Evolutionary conservation across 2,797 vertebrate genomes (phyloP).

Genomic region (Trichosurus vulpecula): DNA sequence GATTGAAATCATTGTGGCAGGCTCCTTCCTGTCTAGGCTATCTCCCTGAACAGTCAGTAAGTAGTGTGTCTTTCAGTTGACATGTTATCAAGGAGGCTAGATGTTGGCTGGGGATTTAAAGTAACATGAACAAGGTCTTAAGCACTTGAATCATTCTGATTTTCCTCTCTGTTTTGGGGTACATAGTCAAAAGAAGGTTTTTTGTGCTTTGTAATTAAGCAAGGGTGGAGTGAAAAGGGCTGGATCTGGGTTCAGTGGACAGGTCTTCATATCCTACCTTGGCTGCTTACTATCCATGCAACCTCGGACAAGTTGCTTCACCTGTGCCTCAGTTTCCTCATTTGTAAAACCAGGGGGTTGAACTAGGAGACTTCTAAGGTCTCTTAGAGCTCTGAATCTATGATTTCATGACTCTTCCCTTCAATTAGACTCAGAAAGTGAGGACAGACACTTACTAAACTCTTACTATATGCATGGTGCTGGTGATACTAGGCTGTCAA

Average conservation of each 20-base stretch:
- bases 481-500: background rate
- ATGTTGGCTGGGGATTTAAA: constrained; percentile 78
- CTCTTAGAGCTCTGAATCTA: background rate
- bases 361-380: background rate
- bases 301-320: background rate
- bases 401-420: background rate
- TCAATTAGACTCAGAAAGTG: background rate
- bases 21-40: constrained; percentile 79
- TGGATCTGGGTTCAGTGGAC: background rate
- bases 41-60: constrained; percentile 72
- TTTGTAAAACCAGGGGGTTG: background rate
- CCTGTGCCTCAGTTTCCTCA: background rate
- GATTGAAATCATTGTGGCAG: constrained; percentile 77
- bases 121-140: constrained; percentile 66
- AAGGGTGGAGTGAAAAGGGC: background rate
- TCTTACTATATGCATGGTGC: background rate
- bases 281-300: background rate
- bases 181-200: constrained; percentile 44
- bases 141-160: constrained; percentile 63
- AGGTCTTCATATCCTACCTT: background rate
- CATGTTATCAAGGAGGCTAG: constrained; percentile 68
- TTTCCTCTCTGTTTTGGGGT: constrained; percentile 27
- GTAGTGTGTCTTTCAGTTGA: constrained; percentile 78
- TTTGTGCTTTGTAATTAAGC: constrained; percentile 3
- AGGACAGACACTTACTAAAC: background rate